A percentile compares a stretch with the other conserved stretches of the same genome.
These are phyloP conservation scores for Leptogaster cylindrica DNA, from an alignment of 2,888 invertebrate species.

Conservation along the genomic window DNA sequence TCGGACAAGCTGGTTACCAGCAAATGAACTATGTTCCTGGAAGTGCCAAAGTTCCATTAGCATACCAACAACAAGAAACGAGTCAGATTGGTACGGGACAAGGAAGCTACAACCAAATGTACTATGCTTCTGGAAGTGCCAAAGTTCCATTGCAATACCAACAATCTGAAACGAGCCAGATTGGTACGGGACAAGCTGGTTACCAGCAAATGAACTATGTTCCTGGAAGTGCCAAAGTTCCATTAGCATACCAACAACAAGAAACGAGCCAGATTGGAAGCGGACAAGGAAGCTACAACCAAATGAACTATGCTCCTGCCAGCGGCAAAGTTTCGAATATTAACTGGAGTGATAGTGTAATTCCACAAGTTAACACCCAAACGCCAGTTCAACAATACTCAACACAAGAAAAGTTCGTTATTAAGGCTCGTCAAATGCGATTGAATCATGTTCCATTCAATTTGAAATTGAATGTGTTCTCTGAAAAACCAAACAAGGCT, in stretches of 20 bases:
- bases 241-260: neutral
- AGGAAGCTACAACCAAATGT: neutral
- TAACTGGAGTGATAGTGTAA: constrained; percentile 4
- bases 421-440: constrained; percentile 68
- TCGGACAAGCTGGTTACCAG: neutral
- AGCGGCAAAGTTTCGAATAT: neutral
- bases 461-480: constrained; percentile 65
- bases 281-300: neutral
- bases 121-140: neutral
- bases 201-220: neutral
- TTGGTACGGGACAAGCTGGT: neutral
- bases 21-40: constrained; percentile 13
- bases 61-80: no score
- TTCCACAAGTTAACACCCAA: constrained; percentile 51
- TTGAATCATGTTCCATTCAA: constrained; percentile 72
- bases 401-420: constrained; percentile 56
- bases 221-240: neutral
- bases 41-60: no score
- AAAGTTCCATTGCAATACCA: neutral
- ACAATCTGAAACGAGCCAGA: neutral
- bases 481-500: constrained; percentile 66
- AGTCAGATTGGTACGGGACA: neutral
- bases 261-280: neutral
- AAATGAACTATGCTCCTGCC: neutral
- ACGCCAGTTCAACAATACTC: no score